Base-by-base conservation (phyloP, 2,888 invertebrate species). In the Dendrolimus houi region DNA sequence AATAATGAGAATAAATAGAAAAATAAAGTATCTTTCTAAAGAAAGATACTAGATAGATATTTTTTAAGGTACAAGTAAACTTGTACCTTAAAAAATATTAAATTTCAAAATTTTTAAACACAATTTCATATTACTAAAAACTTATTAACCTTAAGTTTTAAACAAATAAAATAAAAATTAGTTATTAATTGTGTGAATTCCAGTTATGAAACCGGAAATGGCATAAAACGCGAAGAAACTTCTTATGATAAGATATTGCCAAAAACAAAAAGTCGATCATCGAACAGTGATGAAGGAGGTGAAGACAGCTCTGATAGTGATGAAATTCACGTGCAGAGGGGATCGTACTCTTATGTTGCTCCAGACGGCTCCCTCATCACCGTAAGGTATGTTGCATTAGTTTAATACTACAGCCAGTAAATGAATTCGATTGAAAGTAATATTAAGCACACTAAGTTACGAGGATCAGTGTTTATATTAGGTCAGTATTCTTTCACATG, bases 191-290 rank as follows among this genome's bases (percentile, higher is more conserved):
- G 17, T 56, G 41, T 40, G 42, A 53, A 47, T 56, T 68, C 68
- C 17, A 95, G 95, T 77, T 96, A 94, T 67, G 95, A 95, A 87
- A 95, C 95, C 17, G 95, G 93, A 3, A 95, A 96, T 76, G 95
- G 95, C 59, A 95, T 95, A 59, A 93, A 94, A 69, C 93, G 95
- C 0, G 94, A 95, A 83, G 95, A 95, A 79, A 91, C 90, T 53
- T 94, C 95, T 40, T 95, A 92, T 74, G 87, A 94, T 66, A 95
- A 95, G 81, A 91, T 92, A 60, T 77, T 93, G 52, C 87, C 92
- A 9, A 83, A 58, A 52, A 82, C 55, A 52, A 70, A 82, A n/a
- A 82, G 85, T 56, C 87, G 85, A 14, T 81, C 79, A 47, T 81
- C 83, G 3, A 71, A 80, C 9, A 81, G 84, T 60, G 87, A 89